phyloP scores from a whole-genome alignment of 2,888 invertebrate species.

The Oscheius sp. region DNA sequence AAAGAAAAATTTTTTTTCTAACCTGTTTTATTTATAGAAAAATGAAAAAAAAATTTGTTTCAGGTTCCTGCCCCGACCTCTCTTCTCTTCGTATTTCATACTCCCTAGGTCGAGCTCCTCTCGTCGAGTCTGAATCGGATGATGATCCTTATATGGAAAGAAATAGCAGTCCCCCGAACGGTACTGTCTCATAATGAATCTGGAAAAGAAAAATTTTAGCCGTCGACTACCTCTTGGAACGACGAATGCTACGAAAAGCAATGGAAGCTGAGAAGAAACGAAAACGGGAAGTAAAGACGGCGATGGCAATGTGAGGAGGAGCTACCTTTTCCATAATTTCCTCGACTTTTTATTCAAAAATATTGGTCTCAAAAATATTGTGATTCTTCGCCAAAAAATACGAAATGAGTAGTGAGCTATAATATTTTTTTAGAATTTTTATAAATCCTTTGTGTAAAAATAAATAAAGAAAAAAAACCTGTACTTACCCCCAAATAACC shows the following conservation, averaged over 20 bases:
- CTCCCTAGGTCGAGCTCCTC: slow-evolving; percentile 31
- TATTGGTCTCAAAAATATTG: too few species aligned
- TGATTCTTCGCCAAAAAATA: too few species aligned
- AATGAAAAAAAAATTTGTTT: slow-evolving; percentile 18
- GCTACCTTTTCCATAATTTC: too few species aligned
- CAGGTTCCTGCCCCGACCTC: slow-evolving; percentile 50
- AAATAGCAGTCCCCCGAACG: slow-evolving; percentile 41
- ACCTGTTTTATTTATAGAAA: too few species aligned
- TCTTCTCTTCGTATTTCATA: slow-evolving; percentile 30
- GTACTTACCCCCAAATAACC: too few species aligned
- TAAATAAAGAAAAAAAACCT: too few species aligned
- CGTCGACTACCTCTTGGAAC: slow-evolving; percentile 47
- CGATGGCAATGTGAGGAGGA: slow-evolving; percentile 47
- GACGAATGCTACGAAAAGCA: slow-evolving; percentile 44
- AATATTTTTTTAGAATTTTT: too few species aligned
- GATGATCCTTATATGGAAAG: slow-evolving; percentile 47
- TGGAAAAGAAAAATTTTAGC: slow-evolving; percentile 29
- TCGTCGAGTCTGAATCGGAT: slow-evolving; percentile 49
- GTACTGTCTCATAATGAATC: not conserved
- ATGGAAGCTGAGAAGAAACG: slow-evolving; percentile 41
- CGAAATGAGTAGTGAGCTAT: too few species aligned
- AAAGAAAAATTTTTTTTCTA: too few species aligned
- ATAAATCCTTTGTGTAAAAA: too few species aligned
- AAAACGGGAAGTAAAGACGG: slow-evolving; percentile 32
- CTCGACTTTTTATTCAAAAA: too few species aligned